Evolutionary conservation across 2,888 invertebrate genomes (phyloP), one percentile per base, ranked within the genome.

Genomic region (Elegia similella): DNA sequence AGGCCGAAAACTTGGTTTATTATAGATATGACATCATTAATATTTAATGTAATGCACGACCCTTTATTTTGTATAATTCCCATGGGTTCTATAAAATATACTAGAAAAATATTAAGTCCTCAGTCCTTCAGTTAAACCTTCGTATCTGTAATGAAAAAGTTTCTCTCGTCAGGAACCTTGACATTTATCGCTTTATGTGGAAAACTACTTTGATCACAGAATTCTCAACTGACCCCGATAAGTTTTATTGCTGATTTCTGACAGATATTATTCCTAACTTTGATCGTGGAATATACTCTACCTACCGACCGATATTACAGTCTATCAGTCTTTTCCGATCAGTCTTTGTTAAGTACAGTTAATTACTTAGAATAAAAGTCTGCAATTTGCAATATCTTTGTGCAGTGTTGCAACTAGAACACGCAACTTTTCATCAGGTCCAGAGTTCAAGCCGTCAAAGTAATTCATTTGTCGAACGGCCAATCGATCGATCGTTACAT

Each of bases 381-480:
- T 38, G 23, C 38, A 55, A 56, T 52, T 52, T 55, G 2, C 23
- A 23, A 23, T 23, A 47, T 46, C 38, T 32, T 42, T 32, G 44
- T 16, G 34, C 48, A 58, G 48, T 60, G 52, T 44, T 43, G 48
- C 44, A 60, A 60, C 32, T 15, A 54, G 34, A 52, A 58, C 46
- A 60, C 56, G 60, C 56, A 55, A 60, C 54, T 58, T 58, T 56
- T 56, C 53, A 54, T 60, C 13, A 38, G 55, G 30, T 47, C 58
- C 32, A 34, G 15, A 23, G 30, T 56, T 63, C 68, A 61, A 59
- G 70, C 66, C 69, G 68, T 60, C 72, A 67, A 68, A 76, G 73
- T 71, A 75, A 74, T 77, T 62, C 67, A 73, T 71, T 76, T 76
- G 75, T 73, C 70, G 67, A 71, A 60, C 60, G 60, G 55, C 60